Base-by-base conservation (phyloP, 53 echinoderm and acorn worm genomes). In the Echinometra lucunter region DNA sequence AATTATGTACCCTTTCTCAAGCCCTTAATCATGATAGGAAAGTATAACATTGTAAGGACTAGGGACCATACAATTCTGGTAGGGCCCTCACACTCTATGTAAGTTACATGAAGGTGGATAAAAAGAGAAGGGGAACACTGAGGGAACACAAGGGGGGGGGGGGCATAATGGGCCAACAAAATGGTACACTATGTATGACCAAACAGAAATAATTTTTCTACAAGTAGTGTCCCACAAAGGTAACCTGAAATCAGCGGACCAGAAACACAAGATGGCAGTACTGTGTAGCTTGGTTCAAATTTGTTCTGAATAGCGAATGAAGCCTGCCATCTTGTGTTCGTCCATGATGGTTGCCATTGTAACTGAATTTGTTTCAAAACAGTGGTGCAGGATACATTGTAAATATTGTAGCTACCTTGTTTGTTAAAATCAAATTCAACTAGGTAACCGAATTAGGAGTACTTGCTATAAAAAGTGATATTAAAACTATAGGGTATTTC, bases 181-280 rank as follows among this genome's bases (percentile, higher is more conserved):
- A 12, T 35, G 72, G 32, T 34, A 4, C 15, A 72, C 10, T 72
- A 13, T 72, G 72, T 25, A 6, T 27, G 25, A 6, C 63, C 63
- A 25, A 60, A 60, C 5, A 32, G 70, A 34, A 6, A 70, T 12
- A 34, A 0, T 21, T 63, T 70, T 30, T 30, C 13, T 34, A 72
- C 28, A 34, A 63, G 23, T 23, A 21, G 5, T 63, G 25, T 25
- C 23, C 23, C 32, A 16, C 34, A 72, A 72, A 72, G 35, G 35
- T 32, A 72, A 72, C 13, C 16, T 32, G 35, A 72, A 72, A 63
- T 27, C 35, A 67, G n/a, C 35, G 32, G 9, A 12, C 32, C 28
- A 28, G 72, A 72, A 53, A 72, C 72, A 72, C 72, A 32, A 72
- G 72, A 72, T 72, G 72, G 72, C 72, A 35, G 72, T 28, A 72